Conservation (phyloP, 2,888 invertebrate genomes). For the Balanococcus diminutus region DNA sequence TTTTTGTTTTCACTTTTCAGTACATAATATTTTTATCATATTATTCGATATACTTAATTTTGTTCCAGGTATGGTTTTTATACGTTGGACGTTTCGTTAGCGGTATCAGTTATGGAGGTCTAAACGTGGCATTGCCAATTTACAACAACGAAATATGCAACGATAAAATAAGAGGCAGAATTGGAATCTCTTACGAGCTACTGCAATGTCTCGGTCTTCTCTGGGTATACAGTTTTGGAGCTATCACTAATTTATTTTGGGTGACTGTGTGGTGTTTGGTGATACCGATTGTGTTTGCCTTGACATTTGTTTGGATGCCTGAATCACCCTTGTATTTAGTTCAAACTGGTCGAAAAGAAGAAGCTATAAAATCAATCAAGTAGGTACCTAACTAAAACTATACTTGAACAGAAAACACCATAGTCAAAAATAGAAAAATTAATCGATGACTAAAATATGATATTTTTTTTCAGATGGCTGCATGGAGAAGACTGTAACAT, state of each 20-base stretch:
- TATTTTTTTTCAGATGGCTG: conserved; percentile 56
- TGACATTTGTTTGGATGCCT: conserved; percentile 57
- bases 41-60: too few species aligned
- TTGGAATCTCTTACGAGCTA: conserved; percentile 66
- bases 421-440: too few species aligned
- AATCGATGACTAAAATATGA: neutral
- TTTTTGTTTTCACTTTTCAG: too few species aligned
- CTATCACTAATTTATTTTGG: conserved; percentile 70
- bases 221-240: conserved; percentile 74
- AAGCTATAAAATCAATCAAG: conserved; percentile 56
- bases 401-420: too few species aligned
- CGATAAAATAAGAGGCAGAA: conserved; percentile 62
- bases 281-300: conserved; percentile 56
- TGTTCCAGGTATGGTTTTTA: conserved; percentile 57
- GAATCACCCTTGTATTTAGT: conserved; percentile 58
- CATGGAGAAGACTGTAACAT: conserved; percentile 54
- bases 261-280: conserved; percentile 60
- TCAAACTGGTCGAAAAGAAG: conserved; percentile 54
- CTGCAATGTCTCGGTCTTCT: conserved; percentile 76
- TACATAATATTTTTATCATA: too few species aligned
- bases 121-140: conserved; percentile 62
- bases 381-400: neutral
- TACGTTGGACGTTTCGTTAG: conserved; percentile 60
- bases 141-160: conserved; percentile 63
- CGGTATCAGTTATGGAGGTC: conserved; percentile 63